A percentile compares a stretch with the other conserved stretches of the same genome.
phyloP scores from a whole-genome alignment of 2,797 vertebrate genomes.

The Stomatorhinus walkeri region DNA sequence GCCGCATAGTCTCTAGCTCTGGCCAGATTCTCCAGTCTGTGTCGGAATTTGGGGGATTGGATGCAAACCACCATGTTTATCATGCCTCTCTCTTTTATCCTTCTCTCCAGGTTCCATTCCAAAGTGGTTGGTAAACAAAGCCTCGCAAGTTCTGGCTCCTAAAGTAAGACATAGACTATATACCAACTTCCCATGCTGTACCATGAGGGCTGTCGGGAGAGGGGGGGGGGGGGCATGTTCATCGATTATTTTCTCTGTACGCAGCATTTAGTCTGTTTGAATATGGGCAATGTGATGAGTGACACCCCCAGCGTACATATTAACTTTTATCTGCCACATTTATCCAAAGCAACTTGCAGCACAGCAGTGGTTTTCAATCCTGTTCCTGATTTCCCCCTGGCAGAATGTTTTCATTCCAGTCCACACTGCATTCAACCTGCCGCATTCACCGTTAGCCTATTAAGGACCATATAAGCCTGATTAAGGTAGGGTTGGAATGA shows the following conservation, averaged over 20 bases:
- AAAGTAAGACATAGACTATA: constrained; percentile 48
- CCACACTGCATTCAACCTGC: not conserved
- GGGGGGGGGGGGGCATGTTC: not conserved
- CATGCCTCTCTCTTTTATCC: not conserved
- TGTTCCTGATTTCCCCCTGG: not conserved
- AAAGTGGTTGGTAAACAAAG: constrained; percentile 72
- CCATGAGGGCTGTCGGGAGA: not conserved
- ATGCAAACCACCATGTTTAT: not conserved
- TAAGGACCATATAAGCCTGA: not conserved
- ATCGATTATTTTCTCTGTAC: not conserved
- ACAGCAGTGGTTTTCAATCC: not conserved
- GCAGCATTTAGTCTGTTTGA: not conserved
- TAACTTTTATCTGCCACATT: not conserved
- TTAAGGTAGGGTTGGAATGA: not conserved
- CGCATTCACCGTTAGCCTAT: not conserved
- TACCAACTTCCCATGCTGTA: not conserved
- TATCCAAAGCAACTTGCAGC: not conserved
- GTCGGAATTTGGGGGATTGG: not conserved
- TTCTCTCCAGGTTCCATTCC: constrained; percentile 63
- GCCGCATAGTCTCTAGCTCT: not conserved
- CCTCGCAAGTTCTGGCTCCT: constrained; percentile 63
- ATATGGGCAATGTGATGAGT: not conserved
- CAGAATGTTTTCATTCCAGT: not conserved
- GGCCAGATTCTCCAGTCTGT: not conserved
- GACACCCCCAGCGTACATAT: not conserved